A percentile compares a stretch with the other conserved stretches of the same genome.
Conservation (phyloP, 2,888 invertebrate genomes). For the Drosophila lutescens region DNA sequence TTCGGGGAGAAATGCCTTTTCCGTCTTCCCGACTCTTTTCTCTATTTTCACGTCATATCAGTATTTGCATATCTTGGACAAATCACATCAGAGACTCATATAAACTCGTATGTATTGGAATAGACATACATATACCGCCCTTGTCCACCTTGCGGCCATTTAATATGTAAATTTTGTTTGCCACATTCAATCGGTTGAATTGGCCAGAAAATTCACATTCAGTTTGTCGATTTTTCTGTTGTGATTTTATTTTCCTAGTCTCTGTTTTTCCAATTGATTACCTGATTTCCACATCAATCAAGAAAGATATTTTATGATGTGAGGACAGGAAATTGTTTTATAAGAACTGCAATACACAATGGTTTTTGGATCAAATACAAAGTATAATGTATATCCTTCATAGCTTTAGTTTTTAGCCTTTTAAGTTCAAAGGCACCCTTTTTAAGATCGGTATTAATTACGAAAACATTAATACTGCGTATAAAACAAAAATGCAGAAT, state of each 20-base stretch:
- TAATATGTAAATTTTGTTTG: conserved; percentile 65
- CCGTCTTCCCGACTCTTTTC: conserved; percentile 3
- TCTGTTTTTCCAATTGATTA: conserved; percentile 71
- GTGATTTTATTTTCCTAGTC: conserved; percentile 40
- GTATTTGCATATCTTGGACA: conserved; percentile 38
- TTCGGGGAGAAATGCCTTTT: conserved; percentile 15
- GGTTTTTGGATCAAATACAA: background rate
- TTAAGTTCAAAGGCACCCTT: no score
- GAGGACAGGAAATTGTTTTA: conserved; percentile 15
- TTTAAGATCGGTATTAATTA: no score
- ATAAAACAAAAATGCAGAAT: no score
- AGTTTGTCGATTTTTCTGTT: conserved; percentile 16
- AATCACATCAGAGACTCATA: conserved; percentile 52
- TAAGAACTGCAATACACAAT: background rate
- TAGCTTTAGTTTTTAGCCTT: no score
- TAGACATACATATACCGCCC: conserved; percentile 23
- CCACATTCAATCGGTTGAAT: conserved; percentile 11
- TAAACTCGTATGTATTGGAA: conserved; percentile 40
- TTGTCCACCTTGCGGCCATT: conserved; percentile 45
- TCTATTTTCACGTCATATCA: background rate
- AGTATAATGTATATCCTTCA: no score
- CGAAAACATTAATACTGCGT: no score
- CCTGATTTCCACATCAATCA: conserved; percentile 73
- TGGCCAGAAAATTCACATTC: conserved; percentile 7
- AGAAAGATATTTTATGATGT: conserved; percentile 52